phyloP scores from a whole-genome alignment of 2,888 invertebrate genomes.

The Agonopterix subpropinquella region DNA sequence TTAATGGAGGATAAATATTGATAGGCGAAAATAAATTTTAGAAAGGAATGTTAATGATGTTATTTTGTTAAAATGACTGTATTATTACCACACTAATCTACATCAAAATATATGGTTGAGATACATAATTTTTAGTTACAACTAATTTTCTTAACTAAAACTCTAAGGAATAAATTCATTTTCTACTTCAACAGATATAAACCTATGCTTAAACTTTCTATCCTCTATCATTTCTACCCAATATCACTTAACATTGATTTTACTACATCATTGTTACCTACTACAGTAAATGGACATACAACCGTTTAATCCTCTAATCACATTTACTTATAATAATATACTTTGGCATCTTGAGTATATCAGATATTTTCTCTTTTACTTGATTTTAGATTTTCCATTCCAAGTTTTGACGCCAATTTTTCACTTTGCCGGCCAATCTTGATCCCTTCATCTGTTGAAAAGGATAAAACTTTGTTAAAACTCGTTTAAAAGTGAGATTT shows the following conservation, averaged over 20 bases:
- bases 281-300: conserved; percentile 74
- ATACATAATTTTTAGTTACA: conserved; percentile 18
- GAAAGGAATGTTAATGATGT: conserved; percentile 22
- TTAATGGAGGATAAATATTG: background rate
- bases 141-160: conserved; percentile 33
- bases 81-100: background rate
- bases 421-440: conserved; percentile 27
- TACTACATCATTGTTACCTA: conserved; percentile 23
- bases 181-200: conserved; percentile 45
- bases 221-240: conserved; percentile 1
- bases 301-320: conserved; percentile 50
- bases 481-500: background rate
- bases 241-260: conserved; percentile 39
- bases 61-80: background rate
- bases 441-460: conserved; percentile 58
- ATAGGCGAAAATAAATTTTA: background rate
- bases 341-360: conserved; percentile 63
- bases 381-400: conserved; percentile 1
- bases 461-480: conserved; percentile 1
- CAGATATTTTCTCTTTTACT: conserved; percentile 5
- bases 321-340: conserved; percentile 39
- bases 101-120: conserved; percentile 21
- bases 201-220: conserved; percentile 20
- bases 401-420: conserved; percentile 20
- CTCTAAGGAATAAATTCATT: conserved; percentile 48